These are phyloP conservation scores for Heliconius melpomene DNA, from an alignment of 1,140 invertebrate species.

Conservation along the genomic window DNA sequence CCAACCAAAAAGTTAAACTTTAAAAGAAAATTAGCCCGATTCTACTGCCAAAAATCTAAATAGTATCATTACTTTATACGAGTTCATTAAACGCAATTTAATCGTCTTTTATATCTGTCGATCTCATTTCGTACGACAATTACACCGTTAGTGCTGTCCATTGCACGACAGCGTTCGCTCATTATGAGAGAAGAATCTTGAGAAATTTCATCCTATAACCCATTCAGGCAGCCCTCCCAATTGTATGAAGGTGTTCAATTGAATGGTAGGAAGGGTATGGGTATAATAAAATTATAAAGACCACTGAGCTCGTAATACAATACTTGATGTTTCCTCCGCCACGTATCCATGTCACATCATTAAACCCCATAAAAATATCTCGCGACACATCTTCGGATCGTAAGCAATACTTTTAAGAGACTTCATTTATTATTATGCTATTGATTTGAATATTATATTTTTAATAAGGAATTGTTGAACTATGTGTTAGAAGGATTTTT, in stretches of 20 bases:
- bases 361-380: constrained; percentile 76
- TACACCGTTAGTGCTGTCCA: constrained; percentile 76
- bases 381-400: constrained; percentile 72
- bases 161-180: constrained; percentile 74
- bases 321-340: constrained; percentile 77
- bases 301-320: constrained; percentile 77
- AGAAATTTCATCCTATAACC: constrained; percentile 80
- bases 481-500: too few species aligned
- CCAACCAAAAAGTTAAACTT: constrained; percentile 47
- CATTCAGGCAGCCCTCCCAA: constrained; percentile 77
- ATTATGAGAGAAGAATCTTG: constrained; percentile 78
- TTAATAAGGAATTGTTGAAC: too few species aligned
- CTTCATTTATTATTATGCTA: constrained; percentile 37
- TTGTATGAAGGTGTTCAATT: constrained; percentile 79
- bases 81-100: constrained; percentile 75
- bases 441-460: not conserved
- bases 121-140: constrained; percentile 75
- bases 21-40: constrained; percentile 44
- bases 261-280: constrained; percentile 76
- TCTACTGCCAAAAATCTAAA: constrained; percentile 45
- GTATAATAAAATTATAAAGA: constrained; percentile 81
- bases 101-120: constrained; percentile 74
- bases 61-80: constrained; percentile 56
- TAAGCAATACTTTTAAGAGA: constrained; percentile 57
- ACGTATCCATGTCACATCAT: constrained; percentile 77